A percentile compares a stretch with the other conserved stretches of the same genome.
phyloP scores from a whole-genome alignment of 2,797 vertebrate species.

The Crenichthys baileyi region DNA sequence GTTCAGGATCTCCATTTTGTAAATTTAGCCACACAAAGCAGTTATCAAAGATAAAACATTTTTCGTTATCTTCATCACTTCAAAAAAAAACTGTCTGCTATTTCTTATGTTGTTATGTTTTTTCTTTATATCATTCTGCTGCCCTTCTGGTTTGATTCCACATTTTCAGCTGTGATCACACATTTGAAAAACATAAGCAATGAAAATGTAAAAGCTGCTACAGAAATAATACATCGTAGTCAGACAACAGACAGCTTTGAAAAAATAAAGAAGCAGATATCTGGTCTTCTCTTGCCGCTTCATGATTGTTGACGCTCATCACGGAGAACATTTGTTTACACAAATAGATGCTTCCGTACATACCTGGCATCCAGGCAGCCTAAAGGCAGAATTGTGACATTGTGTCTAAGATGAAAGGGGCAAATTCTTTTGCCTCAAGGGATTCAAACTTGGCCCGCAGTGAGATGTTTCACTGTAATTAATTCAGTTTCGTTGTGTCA shows the following conservation, averaged over 20 bases:
- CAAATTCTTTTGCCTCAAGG: conserved; percentile 65
- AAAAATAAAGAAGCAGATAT: conserved; percentile 26
- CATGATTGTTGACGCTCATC: conserved; percentile 69
- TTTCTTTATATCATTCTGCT: conserved; percentile 34
- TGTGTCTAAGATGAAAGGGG: conserved; percentile 75
- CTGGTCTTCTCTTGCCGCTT: conserved; percentile 48
- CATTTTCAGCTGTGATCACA: conserved; percentile 47
- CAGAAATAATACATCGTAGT: conserved; percentile 44
- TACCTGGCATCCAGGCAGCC: conserved; percentile 45
- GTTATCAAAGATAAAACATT: background rate
- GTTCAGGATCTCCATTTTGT: conserved; percentile 38
- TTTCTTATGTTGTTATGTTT: conserved; percentile 21
- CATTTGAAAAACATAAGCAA: conserved; percentile 50
- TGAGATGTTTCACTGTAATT: conserved; percentile 63
- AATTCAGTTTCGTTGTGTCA: conserved; percentile 60
- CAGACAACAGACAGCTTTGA: conserved; percentile 43
- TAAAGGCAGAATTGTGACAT: conserved; percentile 67
- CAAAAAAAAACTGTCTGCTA: conserved; percentile 26
- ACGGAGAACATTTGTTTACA: conserved; percentile 71
- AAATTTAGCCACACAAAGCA: conserved; percentile 41
- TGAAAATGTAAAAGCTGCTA: conserved; percentile 44
- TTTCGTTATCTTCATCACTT: conserved; percentile 28
- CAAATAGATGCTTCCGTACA: conserved; percentile 66
- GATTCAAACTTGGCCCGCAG: conserved; percentile 67
- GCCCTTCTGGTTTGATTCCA: conserved; percentile 48